Conservation (phyloP, 1,140 invertebrate genomes). For the Mercenaria mercenaria region DNA sequence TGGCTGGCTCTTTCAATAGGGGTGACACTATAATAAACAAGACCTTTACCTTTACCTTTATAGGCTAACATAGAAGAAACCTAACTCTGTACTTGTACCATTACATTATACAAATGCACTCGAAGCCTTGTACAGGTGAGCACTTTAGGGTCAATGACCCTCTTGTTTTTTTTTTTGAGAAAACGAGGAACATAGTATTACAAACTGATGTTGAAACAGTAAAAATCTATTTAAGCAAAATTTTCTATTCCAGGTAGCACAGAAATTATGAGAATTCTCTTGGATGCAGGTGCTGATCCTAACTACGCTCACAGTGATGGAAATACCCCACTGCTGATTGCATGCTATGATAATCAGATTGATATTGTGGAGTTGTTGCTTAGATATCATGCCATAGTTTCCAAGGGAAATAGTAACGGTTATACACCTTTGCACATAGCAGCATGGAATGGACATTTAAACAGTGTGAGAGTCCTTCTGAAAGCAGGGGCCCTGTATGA, state of each 20-base stretch:
- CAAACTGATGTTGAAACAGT: too few relatives aligned
- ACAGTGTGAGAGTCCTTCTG: constrained; percentile 71
- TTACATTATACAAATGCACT: too few relatives aligned
- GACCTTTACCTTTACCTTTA: too few relatives aligned
- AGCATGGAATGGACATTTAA: constrained; percentile 77
- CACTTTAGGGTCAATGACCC: too few relatives aligned
- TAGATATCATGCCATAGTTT: constrained; percentile 69
- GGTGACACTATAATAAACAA: too few relatives aligned
- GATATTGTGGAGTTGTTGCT: constrained; percentile 71
- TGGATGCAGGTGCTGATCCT: constrained; percentile 78
- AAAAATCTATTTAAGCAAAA: too few relatives aligned
- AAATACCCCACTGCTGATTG: constrained; percentile 72
- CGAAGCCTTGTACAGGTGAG: too few relatives aligned
- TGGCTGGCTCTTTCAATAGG: too few relatives aligned
- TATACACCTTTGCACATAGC: constrained; percentile 79
- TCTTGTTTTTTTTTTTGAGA: too few relatives aligned
- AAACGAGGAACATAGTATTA: too few relatives aligned
- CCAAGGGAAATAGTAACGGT: constrained; percentile 64
- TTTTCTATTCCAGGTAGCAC: constrained; percentile 68
- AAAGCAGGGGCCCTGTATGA: constrained; percentile 72
- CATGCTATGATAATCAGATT: constrained; percentile 68
- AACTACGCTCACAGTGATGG: constrained; percentile 67
- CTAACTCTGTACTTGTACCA: too few relatives aligned
- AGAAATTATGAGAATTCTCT: constrained; percentile 69
- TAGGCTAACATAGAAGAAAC: too few relatives aligned